Conservation (phyloP, 2,113 vertebrate genomes). For the Columba livia region DNA sequence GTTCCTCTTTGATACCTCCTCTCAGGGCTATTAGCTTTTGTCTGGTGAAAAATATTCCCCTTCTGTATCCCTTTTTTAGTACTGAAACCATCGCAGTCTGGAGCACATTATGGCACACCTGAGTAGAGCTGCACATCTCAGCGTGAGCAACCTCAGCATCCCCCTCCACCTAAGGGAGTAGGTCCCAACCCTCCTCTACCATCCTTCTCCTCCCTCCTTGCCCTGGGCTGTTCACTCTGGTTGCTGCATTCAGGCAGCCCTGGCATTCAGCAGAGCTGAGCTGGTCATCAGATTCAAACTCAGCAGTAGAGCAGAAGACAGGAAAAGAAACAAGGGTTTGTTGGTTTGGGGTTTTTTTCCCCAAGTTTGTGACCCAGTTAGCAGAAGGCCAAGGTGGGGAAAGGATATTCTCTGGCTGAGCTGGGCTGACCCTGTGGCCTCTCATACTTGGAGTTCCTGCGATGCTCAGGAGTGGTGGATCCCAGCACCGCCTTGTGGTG, state of each 20-base stretch:
- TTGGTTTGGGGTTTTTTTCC: no score
- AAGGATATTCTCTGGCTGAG: neutral
- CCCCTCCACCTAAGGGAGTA: neutral
- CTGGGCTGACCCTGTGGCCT: neutral
- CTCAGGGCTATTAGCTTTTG: neutral
- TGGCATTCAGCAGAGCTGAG: neutral
- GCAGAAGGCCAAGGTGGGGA: neutral
- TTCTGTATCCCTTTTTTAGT: neutral
- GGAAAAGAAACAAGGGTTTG: neutral
- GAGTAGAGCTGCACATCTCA: neutral
- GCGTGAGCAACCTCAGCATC: neutral
- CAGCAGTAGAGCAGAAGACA: neutral
- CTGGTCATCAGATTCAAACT: neutral
- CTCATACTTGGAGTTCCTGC: neutral
- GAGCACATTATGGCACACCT: neutral
- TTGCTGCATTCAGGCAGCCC: neutral
- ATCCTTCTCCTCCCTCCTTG: neutral
- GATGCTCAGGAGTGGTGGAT: neutral
- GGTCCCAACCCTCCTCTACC: neutral
- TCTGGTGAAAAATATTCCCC: neutral
- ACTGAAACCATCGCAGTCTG: neutral
- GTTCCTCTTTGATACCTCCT: neutral
- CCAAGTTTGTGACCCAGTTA: neutral
- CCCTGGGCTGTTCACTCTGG: neutral
- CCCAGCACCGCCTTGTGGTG: neutral